phyloP scores from a whole-genome alignment of 2,113 vertebrate genomes.

The Capra hircus region DNA sequence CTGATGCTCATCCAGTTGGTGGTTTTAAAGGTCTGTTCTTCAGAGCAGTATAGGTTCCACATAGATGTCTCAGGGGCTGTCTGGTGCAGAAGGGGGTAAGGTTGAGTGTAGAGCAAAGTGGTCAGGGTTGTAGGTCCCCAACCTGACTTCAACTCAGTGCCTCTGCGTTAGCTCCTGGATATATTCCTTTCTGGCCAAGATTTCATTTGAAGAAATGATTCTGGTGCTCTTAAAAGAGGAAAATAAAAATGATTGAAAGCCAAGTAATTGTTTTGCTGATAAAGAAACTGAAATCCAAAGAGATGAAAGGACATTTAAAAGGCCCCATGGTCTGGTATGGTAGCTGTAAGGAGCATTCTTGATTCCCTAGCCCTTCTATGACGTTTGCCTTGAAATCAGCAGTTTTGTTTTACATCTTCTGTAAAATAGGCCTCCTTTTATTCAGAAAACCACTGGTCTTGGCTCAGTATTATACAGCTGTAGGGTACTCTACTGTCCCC shows the following conservation, averaged over 20 bases:
- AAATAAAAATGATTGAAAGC: background rate
- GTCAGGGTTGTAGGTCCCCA: background rate
- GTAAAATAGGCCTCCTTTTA: background rate
- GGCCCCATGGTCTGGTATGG: background rate
- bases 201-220: background rate
- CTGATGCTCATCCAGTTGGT: background rate
- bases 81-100: background rate
- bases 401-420: background rate
- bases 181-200: background rate
- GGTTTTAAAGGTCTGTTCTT: background rate
- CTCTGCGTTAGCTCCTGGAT: background rate
- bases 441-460: background rate
- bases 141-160: background rate
- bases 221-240: background rate
- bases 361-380: background rate
- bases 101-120: background rate
- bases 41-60: background rate
- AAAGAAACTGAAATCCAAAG: background rate
- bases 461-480: background rate
- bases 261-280: background rate
- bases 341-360: background rate
- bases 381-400: background rate
- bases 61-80: background rate
- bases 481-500: background rate
- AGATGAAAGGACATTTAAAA: background rate